Percentiles rank a stretch among this genome's conserved stretches.
These are phyloP conservation scores for Asbolus verrucosus DNA, from an alignment of 1,140 invertebrate species.

Conservation along the genomic window DNA sequence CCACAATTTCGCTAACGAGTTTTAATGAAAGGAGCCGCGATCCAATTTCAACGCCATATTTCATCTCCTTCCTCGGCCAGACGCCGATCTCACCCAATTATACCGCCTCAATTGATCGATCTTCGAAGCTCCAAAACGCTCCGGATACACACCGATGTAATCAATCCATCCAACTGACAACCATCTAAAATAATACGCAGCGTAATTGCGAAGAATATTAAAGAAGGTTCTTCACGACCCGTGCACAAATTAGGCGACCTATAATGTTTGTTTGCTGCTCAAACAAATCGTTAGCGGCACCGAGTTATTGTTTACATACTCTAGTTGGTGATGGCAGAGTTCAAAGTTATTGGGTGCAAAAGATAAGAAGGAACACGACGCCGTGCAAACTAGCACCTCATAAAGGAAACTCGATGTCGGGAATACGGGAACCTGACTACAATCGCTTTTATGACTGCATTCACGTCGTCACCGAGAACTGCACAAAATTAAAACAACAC, in stretches of 20 bases:
- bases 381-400: conserved; percentile 19
- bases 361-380: conserved; percentile 31
- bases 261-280: conserved; percentile 7
- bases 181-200: conserved; percentile 22
- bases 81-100: conserved; percentile 27
- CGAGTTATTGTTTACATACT: conserved; percentile 25
- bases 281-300: conserved; percentile 22
- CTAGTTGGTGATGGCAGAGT: not conserved
- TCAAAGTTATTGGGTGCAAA: conserved; percentile 17
- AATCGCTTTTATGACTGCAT: too few relatives aligned
- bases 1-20: conserved; percentile 45
- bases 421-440: too few relatives aligned
- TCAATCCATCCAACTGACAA: conserved; percentile 14
- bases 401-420: not conserved
- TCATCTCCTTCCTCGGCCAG: conserved; percentile 18
- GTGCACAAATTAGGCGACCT: not conserved
- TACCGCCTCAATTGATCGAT: conserved; percentile 27
- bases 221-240: not conserved
- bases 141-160: not conserved
- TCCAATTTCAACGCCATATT: conserved; percentile 43
- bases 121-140: conserved; percentile 23
- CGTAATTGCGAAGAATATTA: conserved; percentile 26
- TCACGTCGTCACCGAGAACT: too few relatives aligned
- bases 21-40: conserved; percentile 47
- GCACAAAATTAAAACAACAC: too few relatives aligned